Evolutionary conservation across 2,113 vertebrate genomes (phyloP).

Genomic region (Gallinago paraguaiae): DNA sequence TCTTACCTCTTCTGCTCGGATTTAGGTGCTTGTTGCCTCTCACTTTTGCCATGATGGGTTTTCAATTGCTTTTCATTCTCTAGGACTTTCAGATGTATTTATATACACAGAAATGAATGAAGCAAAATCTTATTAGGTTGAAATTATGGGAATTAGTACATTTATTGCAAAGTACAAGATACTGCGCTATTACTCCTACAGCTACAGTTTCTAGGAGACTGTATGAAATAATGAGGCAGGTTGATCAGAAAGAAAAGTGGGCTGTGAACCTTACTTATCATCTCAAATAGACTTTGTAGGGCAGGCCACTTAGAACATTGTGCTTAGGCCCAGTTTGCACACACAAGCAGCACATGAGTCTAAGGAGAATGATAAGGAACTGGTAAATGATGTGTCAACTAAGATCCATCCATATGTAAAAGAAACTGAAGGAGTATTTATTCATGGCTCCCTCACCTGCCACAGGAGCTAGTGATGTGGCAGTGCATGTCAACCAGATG

Average conservation of each 20-base stretch:
- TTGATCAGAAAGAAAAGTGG: not conserved
- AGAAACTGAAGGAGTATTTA: not conserved
- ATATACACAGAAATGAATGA: not conserved
- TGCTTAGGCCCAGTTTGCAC: not conserved
- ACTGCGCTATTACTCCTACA: not conserved
- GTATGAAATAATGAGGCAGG: not conserved
- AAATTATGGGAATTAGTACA: not conserved
- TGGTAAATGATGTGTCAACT: not conserved
- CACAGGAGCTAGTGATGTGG: not conserved
- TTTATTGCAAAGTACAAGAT: not conserved
- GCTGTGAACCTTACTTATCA: not conserved
- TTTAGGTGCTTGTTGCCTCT: conserved; percentile 51
- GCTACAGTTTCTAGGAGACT: not conserved
- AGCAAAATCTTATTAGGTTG: not conserved
- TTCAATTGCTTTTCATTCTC: not conserved
- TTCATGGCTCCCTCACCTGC: not conserved
- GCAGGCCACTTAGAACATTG: not conserved
- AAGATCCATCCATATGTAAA: not conserved
- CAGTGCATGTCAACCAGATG: not conserved
- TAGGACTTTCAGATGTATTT: not conserved
- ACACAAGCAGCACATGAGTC: not conserved
- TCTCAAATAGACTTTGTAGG: not conserved
- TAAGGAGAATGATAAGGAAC: not conserved
- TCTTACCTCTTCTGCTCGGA: not conserved
- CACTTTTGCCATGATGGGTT: not conserved